Conservation (phyloP, 2,888 invertebrate species). For the Syrista parreyssii region DNA sequence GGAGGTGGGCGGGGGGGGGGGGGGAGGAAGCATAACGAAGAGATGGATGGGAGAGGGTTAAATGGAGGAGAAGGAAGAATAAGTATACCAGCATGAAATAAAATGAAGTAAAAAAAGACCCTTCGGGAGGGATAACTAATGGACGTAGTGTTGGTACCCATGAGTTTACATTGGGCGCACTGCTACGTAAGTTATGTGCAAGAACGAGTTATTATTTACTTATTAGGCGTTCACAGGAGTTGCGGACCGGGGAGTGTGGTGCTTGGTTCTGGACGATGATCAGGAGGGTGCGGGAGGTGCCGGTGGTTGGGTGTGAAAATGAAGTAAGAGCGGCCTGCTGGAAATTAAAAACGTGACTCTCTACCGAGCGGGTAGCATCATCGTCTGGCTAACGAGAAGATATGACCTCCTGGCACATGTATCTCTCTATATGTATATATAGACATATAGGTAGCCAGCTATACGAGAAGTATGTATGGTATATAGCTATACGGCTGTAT, state of each 20-base stretch:
- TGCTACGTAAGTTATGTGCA: conserved; percentile 44
- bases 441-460: conserved; percentile 11
- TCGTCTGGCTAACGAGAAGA: conserved; percentile 61
- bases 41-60: too few relatives aligned
- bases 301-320: conserved; percentile 54
- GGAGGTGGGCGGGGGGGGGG: too few relatives aligned
- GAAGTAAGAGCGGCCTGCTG: conserved; percentile 49
- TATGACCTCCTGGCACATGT: conserved; percentile 47
- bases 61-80: too few relatives aligned
- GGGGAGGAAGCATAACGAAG: too few relatives aligned
- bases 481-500: too few relatives aligned
- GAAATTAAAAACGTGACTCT: conserved; percentile 65
- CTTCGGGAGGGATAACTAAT: too few relatives aligned
- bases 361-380: conserved; percentile 34
- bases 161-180: conserved; percentile 3
- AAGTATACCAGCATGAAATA: neutral
- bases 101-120: conserved; percentile 5
- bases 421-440: conserved; percentile 10
- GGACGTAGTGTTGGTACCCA: too few relatives aligned
- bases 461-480: too few relatives aligned
- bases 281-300: neutral
- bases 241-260: conserved; percentile 11
- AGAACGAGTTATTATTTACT: conserved; percentile 60
- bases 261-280: neutral
- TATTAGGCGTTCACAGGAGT: conserved; percentile 47